Percentiles rank a stretch among this genome's conserved stretches.
These are phyloP conservation scores for Vireo griseus DNA, from an alignment of 2,797 vertebrate species.

Conservation along the genomic window DNA sequence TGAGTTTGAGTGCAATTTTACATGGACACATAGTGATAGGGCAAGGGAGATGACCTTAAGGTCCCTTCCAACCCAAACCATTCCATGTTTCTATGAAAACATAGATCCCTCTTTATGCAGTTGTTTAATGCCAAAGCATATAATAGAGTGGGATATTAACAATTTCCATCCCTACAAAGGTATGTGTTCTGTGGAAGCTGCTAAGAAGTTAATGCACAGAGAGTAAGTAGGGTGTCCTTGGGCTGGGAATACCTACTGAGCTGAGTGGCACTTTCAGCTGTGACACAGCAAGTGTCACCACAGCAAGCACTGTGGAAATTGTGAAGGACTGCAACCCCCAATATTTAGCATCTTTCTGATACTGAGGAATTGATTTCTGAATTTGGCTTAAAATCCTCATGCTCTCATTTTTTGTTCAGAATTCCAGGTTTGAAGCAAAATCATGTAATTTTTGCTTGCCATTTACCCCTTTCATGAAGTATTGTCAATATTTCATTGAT, in stretches of 20 bases:
- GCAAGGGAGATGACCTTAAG: neutral
- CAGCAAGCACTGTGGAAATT: neutral
- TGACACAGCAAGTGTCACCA: neutral
- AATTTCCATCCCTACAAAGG: neutral
- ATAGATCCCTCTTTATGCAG: neutral
- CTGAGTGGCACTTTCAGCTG: neutral
- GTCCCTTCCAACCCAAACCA: neutral
- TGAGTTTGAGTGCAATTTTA: neutral
- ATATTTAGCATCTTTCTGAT: neutral
- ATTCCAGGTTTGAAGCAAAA: neutral
- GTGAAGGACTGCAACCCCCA: neutral
- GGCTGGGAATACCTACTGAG: neutral
- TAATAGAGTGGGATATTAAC: neutral
- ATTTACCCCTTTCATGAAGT: neutral
- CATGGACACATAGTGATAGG: accelerated
- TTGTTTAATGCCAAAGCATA: neutral
- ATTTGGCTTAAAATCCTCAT: neutral
- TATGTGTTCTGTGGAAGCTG: accelerated
- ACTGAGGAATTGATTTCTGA: neutral
- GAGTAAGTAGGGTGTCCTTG: neutral
- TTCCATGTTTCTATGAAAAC: neutral
- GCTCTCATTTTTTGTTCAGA: neutral
- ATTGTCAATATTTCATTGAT: neutral
- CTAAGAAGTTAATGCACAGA: neutral
- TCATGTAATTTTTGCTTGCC: neutral